Base-by-base conservation (phyloP, 2,888 invertebrate species). In the Eupithecia centaureata region DNA sequence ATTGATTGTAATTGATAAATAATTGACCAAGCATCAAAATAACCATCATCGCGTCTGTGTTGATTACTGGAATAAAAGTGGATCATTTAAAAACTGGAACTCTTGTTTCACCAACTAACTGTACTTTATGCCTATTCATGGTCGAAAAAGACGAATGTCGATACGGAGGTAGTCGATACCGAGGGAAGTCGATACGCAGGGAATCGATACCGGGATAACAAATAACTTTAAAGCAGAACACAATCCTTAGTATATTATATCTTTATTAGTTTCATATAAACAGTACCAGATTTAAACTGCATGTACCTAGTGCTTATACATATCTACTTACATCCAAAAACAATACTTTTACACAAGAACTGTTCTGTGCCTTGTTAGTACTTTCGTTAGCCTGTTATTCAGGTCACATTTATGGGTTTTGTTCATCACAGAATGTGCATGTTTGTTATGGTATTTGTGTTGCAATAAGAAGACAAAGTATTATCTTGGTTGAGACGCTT, bases 351-450 rank as follows among this genome's bases (percentile, higher is more conserved):
- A 22, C 30, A 35, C 35, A 30, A 56, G 18, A 32, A 63, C 57
- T 38, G 28, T 38, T 54, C 28, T 54, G 52, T 58, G 38, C 69
- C 56, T 63, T 56, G 33, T 18, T 42, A 51, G 18, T 52, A 61
- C 38, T 61, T 27, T 15, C 30, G 51, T 51, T 57, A 32, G 38
- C 58, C 52, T 58, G 15, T 42, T 61, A 25, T 42, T 33, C 58
- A 54, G 1, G 47, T 47, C 47, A 47, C 47, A 12, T 22, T 47
- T 22, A 38, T 67, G 32, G 28, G 28, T 61, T 63, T 51, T 47
- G 57, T 30, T 56, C 47, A 67, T 33, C 42, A 51, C 71, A 61
- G 66, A 66, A 75, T 74, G 73, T 74, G 76, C 79, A 76, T 76
- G 76, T 65, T 63, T 61, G 42, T 54, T 51, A 52, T 32, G 61